These are phyloP conservation scores for Tachycineta bicolor DNA, from an alignment of 2,113 vertebrate genomes.

Conservation along the genomic window DNA sequence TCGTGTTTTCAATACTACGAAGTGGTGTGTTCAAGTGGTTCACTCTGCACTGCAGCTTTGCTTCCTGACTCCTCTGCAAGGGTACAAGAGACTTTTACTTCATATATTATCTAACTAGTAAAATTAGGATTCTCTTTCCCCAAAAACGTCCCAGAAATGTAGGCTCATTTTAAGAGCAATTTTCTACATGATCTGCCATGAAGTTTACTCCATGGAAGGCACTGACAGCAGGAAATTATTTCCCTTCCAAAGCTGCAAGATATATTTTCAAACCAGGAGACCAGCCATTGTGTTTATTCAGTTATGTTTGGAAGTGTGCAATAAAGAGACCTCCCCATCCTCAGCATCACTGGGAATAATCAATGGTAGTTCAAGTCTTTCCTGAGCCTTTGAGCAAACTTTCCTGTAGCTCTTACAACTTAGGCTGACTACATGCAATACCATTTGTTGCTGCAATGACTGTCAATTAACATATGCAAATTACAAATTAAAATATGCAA, in stretches of 20 bases:
- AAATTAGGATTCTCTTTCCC: background rate
- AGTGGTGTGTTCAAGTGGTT: background rate
- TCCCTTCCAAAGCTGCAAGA: background rate
- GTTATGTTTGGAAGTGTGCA: background rate
- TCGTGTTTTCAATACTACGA: background rate
- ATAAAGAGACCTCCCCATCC: background rate
- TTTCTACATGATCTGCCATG: background rate
- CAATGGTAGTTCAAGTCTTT: background rate
- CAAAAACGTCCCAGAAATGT: background rate
- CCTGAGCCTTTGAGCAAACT: background rate
- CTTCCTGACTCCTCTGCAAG: background rate
- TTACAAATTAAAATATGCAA: slow-evolving; percentile 12
- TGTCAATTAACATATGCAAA: slow-evolving; percentile 57
- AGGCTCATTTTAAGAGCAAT: background rate
- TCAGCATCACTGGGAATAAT: background rate
- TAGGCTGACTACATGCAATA: background rate
- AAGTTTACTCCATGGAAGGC: background rate
- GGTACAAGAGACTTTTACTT: background rate
- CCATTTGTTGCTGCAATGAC: background rate
- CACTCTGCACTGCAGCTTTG: background rate
- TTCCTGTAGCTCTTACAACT: background rate
- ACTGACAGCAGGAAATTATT: background rate
- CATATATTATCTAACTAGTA: background rate
- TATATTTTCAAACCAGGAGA: background rate
- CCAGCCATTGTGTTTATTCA: background rate